Evolutionary conservation across 92 coral and sea anemone species (phyloP).

Genomic region (Porites lobata): DNA sequence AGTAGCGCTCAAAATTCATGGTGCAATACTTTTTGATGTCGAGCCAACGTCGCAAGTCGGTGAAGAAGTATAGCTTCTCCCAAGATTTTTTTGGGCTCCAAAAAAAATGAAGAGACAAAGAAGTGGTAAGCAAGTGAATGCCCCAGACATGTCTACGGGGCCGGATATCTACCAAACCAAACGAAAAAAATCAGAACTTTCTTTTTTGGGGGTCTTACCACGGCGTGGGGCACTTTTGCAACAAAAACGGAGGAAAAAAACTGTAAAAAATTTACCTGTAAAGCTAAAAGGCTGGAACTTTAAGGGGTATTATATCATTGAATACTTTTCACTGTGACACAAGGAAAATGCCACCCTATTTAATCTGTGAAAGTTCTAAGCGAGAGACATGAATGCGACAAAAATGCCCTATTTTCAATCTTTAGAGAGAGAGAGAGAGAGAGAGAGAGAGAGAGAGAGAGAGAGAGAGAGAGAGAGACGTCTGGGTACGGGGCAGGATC

Average conservation of each 20-base stretch:
- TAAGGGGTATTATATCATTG: neutral
- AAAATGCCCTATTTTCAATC: constrained; percentile 44
- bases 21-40: neutral
- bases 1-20: constrained; percentile 2
- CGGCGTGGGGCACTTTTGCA: constrained; percentile 21
- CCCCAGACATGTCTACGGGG: neutral
- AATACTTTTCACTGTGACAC: neutral
- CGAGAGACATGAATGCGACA: neutral
- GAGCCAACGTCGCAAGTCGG: constrained; percentile 12
- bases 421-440: constrained; percentile 17
- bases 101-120: constrained; percentile 4
- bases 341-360: neutral
- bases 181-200: neutral
- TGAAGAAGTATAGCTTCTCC: constrained; percentile 12
- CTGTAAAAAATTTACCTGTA: neutral
- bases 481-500: too few species aligned
- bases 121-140: constrained; percentile 20
- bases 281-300: neutral
- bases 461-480: too few species aligned
- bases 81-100: neutral
- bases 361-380: neutral
- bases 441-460: too few species aligned
- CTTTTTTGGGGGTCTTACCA: neutral
- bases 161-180: constrained; percentile 17
- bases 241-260: neutral